Evolutionary conservation across 2,113 vertebrate genomes (phyloP).

Genomic region (Euleptes europaea): DNA sequence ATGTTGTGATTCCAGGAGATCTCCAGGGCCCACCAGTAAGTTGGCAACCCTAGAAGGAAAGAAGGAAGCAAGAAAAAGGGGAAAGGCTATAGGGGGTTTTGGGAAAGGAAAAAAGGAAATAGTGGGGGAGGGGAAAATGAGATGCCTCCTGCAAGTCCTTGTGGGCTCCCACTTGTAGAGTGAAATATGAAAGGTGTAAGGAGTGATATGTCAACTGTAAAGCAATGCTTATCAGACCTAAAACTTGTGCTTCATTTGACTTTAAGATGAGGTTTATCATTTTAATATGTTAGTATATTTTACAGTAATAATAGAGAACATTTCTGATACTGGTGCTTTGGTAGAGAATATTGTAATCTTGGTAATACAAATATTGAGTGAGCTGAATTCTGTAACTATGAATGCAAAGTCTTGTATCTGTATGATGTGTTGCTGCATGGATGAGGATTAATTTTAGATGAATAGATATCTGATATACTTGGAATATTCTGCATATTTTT

Average conservation of each 20-base stretch:
- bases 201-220: accelerated
- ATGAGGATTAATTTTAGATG: not conserved
- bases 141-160: no score
- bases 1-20: no score
- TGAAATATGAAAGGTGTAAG: not conserved
- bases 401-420: not conserved
- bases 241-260: not conserved
- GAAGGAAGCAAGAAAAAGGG: no score
- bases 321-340: constrained; percentile 13
- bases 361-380: constrained; percentile 9
- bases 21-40: no score
- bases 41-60: no score
- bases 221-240: not conserved
- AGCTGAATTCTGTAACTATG: not conserved
- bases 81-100: no score
- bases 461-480: not conserved
- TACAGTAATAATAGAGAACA: not conserved
- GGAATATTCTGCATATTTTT: not conserved
- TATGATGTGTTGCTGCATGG: not conserved
- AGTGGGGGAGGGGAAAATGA: no score
- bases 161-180: not conserved
- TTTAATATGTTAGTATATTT: accelerated
- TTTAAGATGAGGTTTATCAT: not conserved
- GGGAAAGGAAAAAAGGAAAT: no score
- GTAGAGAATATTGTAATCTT: not conserved